Evolutionary conservation across 92 coral and sea anemone species (phyloP).

Genomic region (Porites rus): DNA sequence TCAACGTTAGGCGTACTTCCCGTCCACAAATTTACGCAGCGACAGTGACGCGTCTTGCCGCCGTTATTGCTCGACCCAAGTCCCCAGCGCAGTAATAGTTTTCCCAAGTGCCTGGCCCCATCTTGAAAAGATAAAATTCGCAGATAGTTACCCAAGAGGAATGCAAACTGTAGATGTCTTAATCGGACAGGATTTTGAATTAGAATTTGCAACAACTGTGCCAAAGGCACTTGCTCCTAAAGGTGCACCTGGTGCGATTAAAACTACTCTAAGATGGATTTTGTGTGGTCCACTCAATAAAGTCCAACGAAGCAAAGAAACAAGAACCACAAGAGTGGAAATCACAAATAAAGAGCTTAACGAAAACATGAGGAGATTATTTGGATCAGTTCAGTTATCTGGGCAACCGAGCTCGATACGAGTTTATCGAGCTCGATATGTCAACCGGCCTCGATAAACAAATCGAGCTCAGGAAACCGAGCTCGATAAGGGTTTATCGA

Average conservation of each 20-base stretch:
- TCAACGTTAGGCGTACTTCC: conserved; percentile 9
- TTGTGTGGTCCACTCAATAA: neutral
- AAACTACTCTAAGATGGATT: neutral
- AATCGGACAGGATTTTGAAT: no score
- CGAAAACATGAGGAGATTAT: no score
- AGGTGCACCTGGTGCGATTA: neutral
- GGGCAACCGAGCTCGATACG: no score
- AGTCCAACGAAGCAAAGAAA: neutral
- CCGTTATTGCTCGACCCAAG: neutral
- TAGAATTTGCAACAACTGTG: neutral
- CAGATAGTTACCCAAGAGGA: neutral
- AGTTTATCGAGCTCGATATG: no score
- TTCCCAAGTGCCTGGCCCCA: no score
- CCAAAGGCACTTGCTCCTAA: neutral
- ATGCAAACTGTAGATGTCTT: neutral
- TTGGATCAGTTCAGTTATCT: no score
- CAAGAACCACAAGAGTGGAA: neutral
- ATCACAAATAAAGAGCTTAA: neutral
- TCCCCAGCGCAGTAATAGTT: neutral
- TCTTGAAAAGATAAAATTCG: no score
- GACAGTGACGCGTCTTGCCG: neutral
- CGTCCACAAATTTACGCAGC: conserved; percentile 11
- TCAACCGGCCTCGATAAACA: no score
- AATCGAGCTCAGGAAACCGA: no score
- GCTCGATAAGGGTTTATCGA: no score